Base-by-base conservation (phyloP, 2,888 invertebrate genomes). In the Altica lythri region DNA sequence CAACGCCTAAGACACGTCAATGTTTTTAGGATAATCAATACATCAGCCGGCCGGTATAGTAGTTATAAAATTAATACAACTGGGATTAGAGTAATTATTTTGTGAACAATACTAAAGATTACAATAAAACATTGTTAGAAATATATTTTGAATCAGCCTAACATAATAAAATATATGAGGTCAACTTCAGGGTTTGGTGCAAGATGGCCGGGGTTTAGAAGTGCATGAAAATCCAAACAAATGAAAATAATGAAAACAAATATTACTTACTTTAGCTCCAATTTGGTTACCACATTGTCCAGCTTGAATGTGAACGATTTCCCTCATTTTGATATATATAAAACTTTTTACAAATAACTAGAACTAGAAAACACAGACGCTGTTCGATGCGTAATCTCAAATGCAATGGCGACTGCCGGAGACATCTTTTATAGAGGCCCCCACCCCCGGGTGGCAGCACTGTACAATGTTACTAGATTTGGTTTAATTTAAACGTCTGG, bases 291-390 rank as follows among this genome's bases (percentile, higher is more conserved):
- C 86, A 74, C 86, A 86, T 75, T 86, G 85, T 59, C 86, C 85
- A 67, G 89, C 92, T 78, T 94, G 93, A 62, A 93, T 81, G 77
- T 93, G 93, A 67, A 93, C 92, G 71, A 94, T 93, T 86, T 94
- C 93, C 81, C 93, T 86, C 93, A 94, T 93, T 65, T 71, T 79
- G 66, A 63, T 62, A 51, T 59, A n/a, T n/a, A 57, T 42, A 60
- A 62, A 67, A 60, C 56, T 49, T 61, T 62, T 55, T 55, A 53
- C 4, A n/a, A 62, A 62, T 54, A 59, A 56, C 52, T 63, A 59
- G 49, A 57, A 54, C 60, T 69, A 71, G 65, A 71, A 70, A 71
- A 72, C 70, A 71, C 70, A 59, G 65, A 63, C 66, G 63, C 57
- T 64, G 53, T 44, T 57, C 64, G 56, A 52, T 63, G 63, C 61